Evolutionary conservation across 2,113 vertebrate species (phyloP).

Genomic region (Mesembrinibis cayennensis): DNA sequence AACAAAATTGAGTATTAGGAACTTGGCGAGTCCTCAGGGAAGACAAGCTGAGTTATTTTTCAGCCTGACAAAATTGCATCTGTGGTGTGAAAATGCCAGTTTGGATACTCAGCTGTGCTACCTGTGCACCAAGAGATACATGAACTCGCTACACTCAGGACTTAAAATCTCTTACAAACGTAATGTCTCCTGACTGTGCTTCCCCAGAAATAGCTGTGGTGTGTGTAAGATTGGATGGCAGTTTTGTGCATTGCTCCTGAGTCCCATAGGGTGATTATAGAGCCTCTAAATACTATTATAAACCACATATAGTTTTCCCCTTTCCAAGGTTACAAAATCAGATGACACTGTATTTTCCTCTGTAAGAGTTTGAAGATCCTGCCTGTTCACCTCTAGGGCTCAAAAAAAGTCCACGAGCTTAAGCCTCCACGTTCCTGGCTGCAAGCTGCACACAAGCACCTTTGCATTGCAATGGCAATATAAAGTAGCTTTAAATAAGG

Average conservation of each 20-base stretch:
- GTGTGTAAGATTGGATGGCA: not conserved
- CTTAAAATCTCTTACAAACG: not conserved
- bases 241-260: not conserved
- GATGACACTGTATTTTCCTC: not conserved
- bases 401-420: not conserved
- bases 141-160: not conserved
- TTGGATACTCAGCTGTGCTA: not conserved
- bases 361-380: not conserved
- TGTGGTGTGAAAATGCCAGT: not conserved
- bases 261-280: not conserved
- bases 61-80: not conserved
- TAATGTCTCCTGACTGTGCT: not conserved
- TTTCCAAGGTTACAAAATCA: not conserved
- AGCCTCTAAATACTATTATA: not conserved
- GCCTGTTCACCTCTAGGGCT: not conserved
- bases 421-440: rapidly evolving
- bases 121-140: not conserved
- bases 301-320: not conserved
- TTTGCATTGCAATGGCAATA: not conserved
- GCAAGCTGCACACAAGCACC: not conserved
- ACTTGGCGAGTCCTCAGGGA: not conserved
- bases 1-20: not conserved
- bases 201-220: not conserved
- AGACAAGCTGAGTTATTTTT: not conserved
- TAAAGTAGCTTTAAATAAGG: not conserved